Evolutionary conservation across 1,140 invertebrate genomes (phyloP), one percentile per base, ranked within the genome.

Genomic region (Euwallacea similis): DNA sequence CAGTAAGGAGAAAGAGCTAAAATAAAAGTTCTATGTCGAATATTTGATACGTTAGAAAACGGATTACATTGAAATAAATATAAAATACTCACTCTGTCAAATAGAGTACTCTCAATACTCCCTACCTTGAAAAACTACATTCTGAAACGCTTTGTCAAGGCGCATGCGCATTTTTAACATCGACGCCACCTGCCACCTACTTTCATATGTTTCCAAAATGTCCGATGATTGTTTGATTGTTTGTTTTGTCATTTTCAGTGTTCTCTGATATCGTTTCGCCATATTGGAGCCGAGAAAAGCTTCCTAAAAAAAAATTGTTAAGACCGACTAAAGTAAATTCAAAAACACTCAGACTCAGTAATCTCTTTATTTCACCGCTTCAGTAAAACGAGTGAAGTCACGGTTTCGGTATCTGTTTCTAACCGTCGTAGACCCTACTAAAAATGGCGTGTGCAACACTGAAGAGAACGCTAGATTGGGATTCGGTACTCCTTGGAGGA

Each of bases 401-500:
- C 72, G 67, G 68, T 71, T 73, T 63, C 42, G 66, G 73, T 66
- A 66, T 78, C 73, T 73, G 72, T 76, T 76, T 74, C 72, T 76
- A 73, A 72, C 73, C 71, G 75, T 77, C 76, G 69, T 69, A 73
- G 66, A 76, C 60, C 71, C 62, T 84, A 85, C 84, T 85, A 85
- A 87, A 88, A 86, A 97, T 97, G 95, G 95, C 95, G 85, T 97
- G 95, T 87, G 94, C 94, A 83, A 97, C 95, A 78, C 86, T 96
- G 69, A 98, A 97, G 87, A 88, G 95, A 82, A 91, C 91, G 80
- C 87, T 95, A 79, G 95, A 98, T 82, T 97, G 96, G 88, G 95
- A 97, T 84, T 91, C 93, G 42, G 88, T 95, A 69, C 87, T 91
- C 77, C 90, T 90, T 82, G 90, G 91, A 77, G 90, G 91, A 77